Base-by-base conservation (phyloP, 2,797 vertebrate genomes). In the Discoglossus pictus region DNA sequence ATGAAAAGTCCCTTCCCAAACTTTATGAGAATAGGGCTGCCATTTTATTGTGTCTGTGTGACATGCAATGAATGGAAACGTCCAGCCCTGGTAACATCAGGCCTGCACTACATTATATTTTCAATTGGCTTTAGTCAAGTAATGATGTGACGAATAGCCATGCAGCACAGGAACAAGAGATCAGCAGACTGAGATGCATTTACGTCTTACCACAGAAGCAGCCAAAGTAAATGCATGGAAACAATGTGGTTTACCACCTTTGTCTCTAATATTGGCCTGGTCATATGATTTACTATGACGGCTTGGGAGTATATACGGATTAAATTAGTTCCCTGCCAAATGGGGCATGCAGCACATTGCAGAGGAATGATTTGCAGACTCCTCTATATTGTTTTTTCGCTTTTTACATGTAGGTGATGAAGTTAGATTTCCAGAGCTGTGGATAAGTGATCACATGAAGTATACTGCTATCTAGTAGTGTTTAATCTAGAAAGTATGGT, bases 1-100 rank as follows among this genome's bases (percentile, higher is more conserved):
- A 0, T 78, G 77, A 76, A 76, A 62, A 59, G 1, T 76, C 77
- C 72, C 25, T 64, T 64, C 72, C 55, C 0, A 12, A 16, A 65
- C 1, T 1, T 71, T 62, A 65, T 74, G 35, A 71, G 74, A 61
- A 76, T 76, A 72, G 54, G 75, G 47, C 76, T 69, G 53, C 56
- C 55, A 55, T 42, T 3, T 7, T 35, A 47, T 73, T 1, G 76
- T 17, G 42, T 59, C 53, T 60, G 46, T 16, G 43, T 56, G 67
- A 69, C 72, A 72, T 52, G 56, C 62, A 58, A 31, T 52, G 58
- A 42, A 63, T 40, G 8, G 20, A 60, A 34, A 17, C 16, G 6
- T 31, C 25, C 40, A 35, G 35, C 24, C 20, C 52, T 16, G 58
- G 9, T 31, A 54, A 64, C 16, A 36, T 17, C 21, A 0, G 0